phyloP scores from a whole-genome alignment of 2,797 vertebrate species.

The Mormyrus hasselquistii region DNA sequence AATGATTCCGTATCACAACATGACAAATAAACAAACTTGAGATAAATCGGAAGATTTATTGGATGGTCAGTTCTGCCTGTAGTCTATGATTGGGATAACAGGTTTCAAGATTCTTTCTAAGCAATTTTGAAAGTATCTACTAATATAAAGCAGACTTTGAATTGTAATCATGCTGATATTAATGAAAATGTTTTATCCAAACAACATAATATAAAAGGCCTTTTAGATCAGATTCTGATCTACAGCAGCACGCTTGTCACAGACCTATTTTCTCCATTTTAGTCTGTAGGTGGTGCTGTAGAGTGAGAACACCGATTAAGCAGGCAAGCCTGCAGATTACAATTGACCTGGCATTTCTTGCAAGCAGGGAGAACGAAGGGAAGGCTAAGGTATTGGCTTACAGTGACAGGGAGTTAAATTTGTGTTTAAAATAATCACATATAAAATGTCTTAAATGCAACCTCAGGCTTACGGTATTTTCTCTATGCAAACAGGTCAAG shows the following conservation, averaged over 20 bases:
- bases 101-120: not conserved
- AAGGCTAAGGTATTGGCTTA: slow-evolving; percentile 1
- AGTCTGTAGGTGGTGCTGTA: not conserved
- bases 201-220: not conserved
- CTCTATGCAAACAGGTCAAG: not conserved
- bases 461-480: not conserved
- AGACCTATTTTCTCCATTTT: not conserved
- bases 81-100: not conserved
- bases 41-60: not conserved
- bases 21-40: not conserved
- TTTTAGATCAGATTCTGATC: not conserved
- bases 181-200: not conserved
- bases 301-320: not conserved
- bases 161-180: not conserved
- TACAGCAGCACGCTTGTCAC: not conserved
- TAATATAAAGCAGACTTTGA: not conserved
- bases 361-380: not conserved
- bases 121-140: not conserved
- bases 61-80: not conserved
- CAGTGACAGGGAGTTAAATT: not conserved
- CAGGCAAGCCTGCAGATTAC: not conserved
- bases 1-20: not conserved
- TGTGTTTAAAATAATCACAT: not conserved
- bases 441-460: not conserved
- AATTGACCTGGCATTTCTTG: not conserved